phyloP scores from a whole-genome alignment of 1,140 invertebrate species.

The Saccostrea glomerata region DNA sequence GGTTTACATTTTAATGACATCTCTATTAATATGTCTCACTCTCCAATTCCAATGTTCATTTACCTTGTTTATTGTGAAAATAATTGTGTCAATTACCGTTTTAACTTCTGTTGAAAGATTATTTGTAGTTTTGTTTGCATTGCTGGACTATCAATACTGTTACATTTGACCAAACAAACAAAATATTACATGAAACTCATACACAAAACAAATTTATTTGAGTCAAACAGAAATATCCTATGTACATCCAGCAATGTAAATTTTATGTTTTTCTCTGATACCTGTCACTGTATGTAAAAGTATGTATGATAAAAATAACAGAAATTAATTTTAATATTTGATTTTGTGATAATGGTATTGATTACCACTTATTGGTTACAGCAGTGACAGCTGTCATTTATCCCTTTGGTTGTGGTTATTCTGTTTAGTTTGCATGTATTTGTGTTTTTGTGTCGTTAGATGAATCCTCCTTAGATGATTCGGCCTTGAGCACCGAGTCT shows the following conservation, averaged over 20 bases:
- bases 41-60: no score
- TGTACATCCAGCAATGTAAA: background rate
- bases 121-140: no score
- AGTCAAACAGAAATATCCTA: no score
- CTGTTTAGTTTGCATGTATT: conserved; percentile 40
- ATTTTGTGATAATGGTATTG: background rate
- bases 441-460: conserved; percentile 43
- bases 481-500: conserved; percentile 1
- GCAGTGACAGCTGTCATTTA: conserved; percentile 21
- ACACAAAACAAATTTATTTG: no score
- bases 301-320: background rate
- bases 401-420: background rate
- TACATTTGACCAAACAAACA: no score
- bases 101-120: no score
- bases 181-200: no score
- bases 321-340: background rate
- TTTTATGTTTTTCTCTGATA: background rate
- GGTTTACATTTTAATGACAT: no score
- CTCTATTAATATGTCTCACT: no score
- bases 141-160: no score
- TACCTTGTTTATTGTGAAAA: no score
- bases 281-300: background rate
- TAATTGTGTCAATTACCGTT: no score
- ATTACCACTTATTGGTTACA: background rate
- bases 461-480: conserved; percentile 29